phyloP scores from a whole-genome alignment of 2,888 invertebrate genomes.

The Cephus pulcher region DNA sequence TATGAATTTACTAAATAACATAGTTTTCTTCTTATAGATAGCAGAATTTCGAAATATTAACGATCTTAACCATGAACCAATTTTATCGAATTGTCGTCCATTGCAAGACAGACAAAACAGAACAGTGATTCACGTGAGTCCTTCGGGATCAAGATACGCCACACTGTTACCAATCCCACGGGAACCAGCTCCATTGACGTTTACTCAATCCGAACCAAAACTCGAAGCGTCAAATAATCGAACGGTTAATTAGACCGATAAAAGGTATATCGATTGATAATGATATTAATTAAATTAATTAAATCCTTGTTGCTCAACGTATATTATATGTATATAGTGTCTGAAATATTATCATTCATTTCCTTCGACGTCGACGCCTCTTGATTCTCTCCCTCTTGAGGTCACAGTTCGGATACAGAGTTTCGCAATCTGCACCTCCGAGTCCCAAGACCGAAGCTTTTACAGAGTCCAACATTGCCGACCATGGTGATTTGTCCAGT shows the following conservation, averaged over 20 bases:
- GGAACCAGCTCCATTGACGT: conserved; percentile 12
- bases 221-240: neutral
- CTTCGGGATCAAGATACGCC: conserved; percentile 51
- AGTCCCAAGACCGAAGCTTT: conserved; percentile 77
- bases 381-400: conserved; percentile 64
- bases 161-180: conserved; percentile 45
- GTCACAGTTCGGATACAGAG: conserved; percentile 71
- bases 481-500: conserved; percentile 61
- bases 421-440: conserved; percentile 75
- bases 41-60: conserved; percentile 70
- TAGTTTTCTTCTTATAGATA: conserved; percentile 64
- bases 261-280: neutral
- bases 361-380: conserved; percentile 58
- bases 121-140: conserved; percentile 70
- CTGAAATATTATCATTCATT: conserved; percentile 18
- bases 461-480: conserved; percentile 72
- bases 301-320: neutral
- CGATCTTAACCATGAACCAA: conserved; percentile 65
- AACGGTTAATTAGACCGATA: neutral
- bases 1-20: neutral
- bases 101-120: conserved; percentile 66
- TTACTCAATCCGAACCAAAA: neutral
- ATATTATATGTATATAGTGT: neutral
- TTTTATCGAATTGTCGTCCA: conserved; percentile 68
- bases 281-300: neutral